Evolutionary conservation across 2,888 invertebrate genomes (phyloP).

Genomic region (Pollenia angustigena): DNA sequence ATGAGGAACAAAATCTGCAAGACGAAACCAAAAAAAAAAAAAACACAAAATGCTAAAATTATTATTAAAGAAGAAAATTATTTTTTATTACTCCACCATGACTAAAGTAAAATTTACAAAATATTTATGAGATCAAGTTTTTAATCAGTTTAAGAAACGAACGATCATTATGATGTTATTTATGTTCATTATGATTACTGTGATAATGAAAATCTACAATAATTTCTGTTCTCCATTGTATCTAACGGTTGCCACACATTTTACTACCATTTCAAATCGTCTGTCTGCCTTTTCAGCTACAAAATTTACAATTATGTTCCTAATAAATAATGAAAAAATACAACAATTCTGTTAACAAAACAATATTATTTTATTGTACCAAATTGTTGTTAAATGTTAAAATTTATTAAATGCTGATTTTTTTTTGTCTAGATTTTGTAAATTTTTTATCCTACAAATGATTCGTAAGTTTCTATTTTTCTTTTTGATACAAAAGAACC

Average conservation of each 20-base stretch:
- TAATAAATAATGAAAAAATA: slow-evolving; percentile 56
- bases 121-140: slow-evolving; percentile 71
- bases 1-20: not conserved
- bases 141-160: slow-evolving; percentile 64
- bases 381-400: slow-evolving; percentile 67
- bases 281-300: slow-evolving; percentile 32
- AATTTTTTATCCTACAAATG: slow-evolving; percentile 43
- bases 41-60: slow-evolving; percentile 35
- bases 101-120: slow-evolving; percentile 41
- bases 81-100: slow-evolving; percentile 53
- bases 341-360: slow-evolving; percentile 67
- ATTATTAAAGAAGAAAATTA: slow-evolving; percentile 59
- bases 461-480: slow-evolving; percentile 44
- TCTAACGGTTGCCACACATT: slow-evolving; percentile 64
- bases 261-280: slow-evolving; percentile 44
- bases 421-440: slow-evolving; percentile 4
- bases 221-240: slow-evolving; percentile 39
- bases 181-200: slow-evolving; percentile 46
- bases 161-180: slow-evolving; percentile 52
- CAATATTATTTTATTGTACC: slow-evolving; percentile 65
- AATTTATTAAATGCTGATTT: slow-evolving; percentile 75
- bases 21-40: not conserved
- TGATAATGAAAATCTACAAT: slow-evolving; percentile 48
- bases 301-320: slow-evolving; percentile 62
- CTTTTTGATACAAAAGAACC: slow-evolving; percentile 51